Percentiles rank a stretch among this genome's conserved stretches.
phyloP scores from a whole-genome alignment of 1,140 invertebrate species.

The Rhopalosiphum padi region DNA sequence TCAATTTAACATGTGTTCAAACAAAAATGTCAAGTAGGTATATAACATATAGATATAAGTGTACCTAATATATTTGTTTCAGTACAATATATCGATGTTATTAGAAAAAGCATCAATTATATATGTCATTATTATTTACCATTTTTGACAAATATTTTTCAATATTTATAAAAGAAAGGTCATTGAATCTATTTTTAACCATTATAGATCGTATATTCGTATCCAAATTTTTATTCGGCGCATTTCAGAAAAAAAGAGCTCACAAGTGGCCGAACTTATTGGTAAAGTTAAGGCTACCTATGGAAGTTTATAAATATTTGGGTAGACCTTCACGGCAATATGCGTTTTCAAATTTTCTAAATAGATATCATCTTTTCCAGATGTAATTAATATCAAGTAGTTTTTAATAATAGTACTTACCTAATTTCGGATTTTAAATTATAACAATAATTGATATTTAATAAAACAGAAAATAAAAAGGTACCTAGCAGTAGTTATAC shows the following conservation, averaged over 20 bases:
- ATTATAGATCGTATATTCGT: not conserved
- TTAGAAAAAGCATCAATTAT: not conserved
- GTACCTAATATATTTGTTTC: not conserved
- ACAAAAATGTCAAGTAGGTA: no score
- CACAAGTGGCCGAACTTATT: not conserved
- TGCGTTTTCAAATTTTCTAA: not conserved
- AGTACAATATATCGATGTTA: not conserved
- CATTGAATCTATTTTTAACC: not conserved
- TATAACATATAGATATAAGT: no score
- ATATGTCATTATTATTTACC: not conserved
- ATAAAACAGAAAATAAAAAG: not conserved
- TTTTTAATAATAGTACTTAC: not conserved
- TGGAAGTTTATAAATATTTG: constrained; percentile 14
- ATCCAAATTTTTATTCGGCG: not conserved
- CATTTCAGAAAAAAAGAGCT: not conserved
- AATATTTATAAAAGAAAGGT: constrained; percentile 2
- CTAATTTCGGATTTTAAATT: not conserved
- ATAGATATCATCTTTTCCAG: not conserved
- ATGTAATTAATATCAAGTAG: not conserved
- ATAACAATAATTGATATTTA: not conserved
- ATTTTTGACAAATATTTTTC: not conserved
- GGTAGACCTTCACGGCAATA: not conserved
- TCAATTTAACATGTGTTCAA: no score
- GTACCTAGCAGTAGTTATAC: not conserved
- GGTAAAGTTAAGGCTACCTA: not conserved